Conservation (phyloP, 2,888 invertebrate species). For the Epistrophe eligans region DNA sequence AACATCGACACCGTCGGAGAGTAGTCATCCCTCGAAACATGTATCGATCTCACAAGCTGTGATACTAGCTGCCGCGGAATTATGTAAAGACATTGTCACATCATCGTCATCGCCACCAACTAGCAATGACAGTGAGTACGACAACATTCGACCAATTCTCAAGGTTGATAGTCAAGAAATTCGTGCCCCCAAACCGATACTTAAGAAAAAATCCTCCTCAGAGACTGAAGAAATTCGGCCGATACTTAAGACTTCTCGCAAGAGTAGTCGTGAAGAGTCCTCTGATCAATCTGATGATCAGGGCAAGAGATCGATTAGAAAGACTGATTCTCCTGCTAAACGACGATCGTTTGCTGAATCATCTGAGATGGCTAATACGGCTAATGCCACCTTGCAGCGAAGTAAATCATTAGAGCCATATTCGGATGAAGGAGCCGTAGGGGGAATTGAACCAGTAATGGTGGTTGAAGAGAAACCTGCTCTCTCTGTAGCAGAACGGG, state of each 20-base stretch:
- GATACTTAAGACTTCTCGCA: constrained; percentile 90
- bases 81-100: constrained; percentile 84
- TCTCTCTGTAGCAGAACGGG: constrained; percentile 89
- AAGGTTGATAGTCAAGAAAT: constrained; percentile 90
- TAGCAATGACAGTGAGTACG: constrained; percentile 82
- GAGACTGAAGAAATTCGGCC: constrained; percentile 90
- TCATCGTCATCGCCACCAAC: constrained; percentile 80
- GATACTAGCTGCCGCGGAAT: constrained; percentile 83
- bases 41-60: constrained; percentile 84
- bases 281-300: constrained; percentile 74
- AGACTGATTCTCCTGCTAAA: constrained; percentile 82
- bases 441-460: constrained; percentile 78
- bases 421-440: constrained; percentile 44
- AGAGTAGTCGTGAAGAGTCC: constrained; percentile 87
- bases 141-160: constrained; percentile 91
- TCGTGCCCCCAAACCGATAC: constrained; percentile 89
- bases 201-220: constrained; percentile 93
- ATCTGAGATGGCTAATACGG: constrained; percentile 50
- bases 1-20: constrained; percentile 83
- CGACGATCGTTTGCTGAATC: constrained; percentile 80
- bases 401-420: constrained; percentile 73
- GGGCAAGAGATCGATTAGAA: constrained; percentile 80
- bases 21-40: constrained; percentile 81
- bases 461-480: constrained; percentile 76
- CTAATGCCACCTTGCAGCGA: constrained; percentile 65